Evolutionary conservation across 2,888 invertebrate species (phyloP).

Genomic region (Sisyra nigra): DNA sequence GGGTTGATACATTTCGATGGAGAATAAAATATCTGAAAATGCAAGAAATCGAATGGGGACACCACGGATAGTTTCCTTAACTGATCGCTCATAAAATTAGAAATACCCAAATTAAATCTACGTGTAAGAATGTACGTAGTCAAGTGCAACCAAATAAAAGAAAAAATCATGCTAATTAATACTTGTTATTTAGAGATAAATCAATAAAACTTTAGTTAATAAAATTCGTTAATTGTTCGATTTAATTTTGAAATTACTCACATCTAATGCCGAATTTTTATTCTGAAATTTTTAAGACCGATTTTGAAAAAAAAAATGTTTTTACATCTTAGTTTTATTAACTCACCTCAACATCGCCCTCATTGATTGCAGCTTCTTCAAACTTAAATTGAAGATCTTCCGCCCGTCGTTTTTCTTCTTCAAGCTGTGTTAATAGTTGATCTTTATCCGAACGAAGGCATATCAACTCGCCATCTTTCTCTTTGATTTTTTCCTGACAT

Average conservation of each 20-base stretch:
- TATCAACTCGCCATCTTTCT: slow-evolving; percentile 33
- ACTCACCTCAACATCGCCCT: slow-evolving; percentile 81
- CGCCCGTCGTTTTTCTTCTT: slow-evolving; percentile 63
- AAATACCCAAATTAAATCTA: too few species aligned
- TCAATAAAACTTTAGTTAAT: background rate
- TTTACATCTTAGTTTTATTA: background rate
- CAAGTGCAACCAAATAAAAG: too few species aligned
- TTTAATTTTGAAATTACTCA: background rate
- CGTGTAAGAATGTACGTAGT: too few species aligned
- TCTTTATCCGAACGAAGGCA: slow-evolving; percentile 39
- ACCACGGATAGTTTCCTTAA: too few species aligned
- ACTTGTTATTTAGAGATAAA: too few species aligned
- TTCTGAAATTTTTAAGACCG: slow-evolving; percentile 1
- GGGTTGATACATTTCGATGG: too few species aligned
- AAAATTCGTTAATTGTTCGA: background rate
- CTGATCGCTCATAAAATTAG: too few species aligned
- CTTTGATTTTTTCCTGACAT: slow-evolving; percentile 34
- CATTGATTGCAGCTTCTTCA: slow-evolving; percentile 81
- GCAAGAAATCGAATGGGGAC: too few species aligned
- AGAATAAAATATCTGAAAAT: too few species aligned
- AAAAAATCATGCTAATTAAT: too few species aligned
- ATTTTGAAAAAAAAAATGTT: background rate
- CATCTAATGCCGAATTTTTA: background rate
- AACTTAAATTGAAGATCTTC: slow-evolving; percentile 84
- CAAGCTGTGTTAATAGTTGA: slow-evolving; percentile 44